Evolutionary conservation across 1,140 invertebrate species (phyloP), one percentile per base, ranked within the genome.

Genomic region (Pollicipes pollicipes): DNA sequence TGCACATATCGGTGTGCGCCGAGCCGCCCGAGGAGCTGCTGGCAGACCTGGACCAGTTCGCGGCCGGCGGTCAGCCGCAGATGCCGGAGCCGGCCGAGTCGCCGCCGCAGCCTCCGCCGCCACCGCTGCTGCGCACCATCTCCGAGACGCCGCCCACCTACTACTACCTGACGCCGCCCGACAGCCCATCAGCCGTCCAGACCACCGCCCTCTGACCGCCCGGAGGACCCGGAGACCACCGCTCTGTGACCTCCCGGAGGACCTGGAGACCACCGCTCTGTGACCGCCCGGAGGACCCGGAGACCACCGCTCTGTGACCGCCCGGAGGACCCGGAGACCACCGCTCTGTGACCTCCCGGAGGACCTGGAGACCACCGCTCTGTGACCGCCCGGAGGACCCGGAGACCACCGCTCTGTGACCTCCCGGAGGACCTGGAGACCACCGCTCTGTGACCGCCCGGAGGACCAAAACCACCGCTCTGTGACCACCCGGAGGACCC

Each of bases 361-460:
- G n/a, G n/a, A n/a, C n/a, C n/a, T n/a, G n/a, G n/a, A n/a, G n/a
- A n/a, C n/a, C n/a, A n/a, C n/a, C n/a, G n/a, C n/a, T n/a, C n/a
- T n/a, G n/a, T n/a, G n/a, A n/a, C n/a, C n/a, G n/a, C n/a, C n/a
- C n/a, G n/a, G n/a, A n/a, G n/a, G n/a, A n/a, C n/a, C n/a, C n/a
- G n/a, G n/a, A 72, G 32, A 80, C 72, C 66, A 72, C 72, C 26
- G 69, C 73, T 2, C 72, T 77, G 29, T 74, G 76, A 58, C 84
- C n/a, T n/a, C n/a, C n/a, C n/a, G n/a, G n/a, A n/a, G n/a, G n/a
- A n/a, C n/a, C n/a, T n/a, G n/a, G n/a, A n/a, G n/a, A 82, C 77
- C 85, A 82, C 74, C 87, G 82, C 79, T 84, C 82, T 13, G 86
- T 86, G 24, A 88, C 88, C 64, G 89, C 90, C 77, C 86, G 90